Percentiles rank a stretch among this genome's conserved stretches.
phyloP scores from a whole-genome alignment of 35 echinoderm and acorn worm genomes.

The Diadema setosum region DNA sequence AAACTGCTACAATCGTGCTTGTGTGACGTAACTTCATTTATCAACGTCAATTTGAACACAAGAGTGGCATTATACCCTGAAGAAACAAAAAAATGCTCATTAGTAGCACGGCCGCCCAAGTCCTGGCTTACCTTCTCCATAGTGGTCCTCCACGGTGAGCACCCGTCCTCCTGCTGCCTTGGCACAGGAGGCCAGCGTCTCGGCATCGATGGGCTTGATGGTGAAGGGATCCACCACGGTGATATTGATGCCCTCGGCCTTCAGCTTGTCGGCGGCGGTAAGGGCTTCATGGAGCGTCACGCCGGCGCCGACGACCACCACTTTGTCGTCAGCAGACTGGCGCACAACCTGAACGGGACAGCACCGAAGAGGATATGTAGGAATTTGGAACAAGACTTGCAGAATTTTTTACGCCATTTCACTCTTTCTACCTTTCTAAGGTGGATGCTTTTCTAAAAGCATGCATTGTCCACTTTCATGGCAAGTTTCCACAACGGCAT shows the following conservation, averaged over 20 bases:
- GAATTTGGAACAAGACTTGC: too few relatives aligned
- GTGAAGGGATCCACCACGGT: constrained; percentile 93
- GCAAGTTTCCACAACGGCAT: too few relatives aligned
- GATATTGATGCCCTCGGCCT: constrained; percentile 68
- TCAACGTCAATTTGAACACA: neutral
- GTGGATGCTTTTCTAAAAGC: too few relatives aligned
- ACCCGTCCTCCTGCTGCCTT: constrained; percentile 78
- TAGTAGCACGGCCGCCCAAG: neutral
- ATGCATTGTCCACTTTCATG: too few relatives aligned
- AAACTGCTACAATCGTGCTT: too few relatives aligned
- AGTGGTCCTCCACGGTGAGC: constrained; percentile 95
- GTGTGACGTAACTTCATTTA: neutral
- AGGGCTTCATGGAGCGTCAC: constrained; percentile 77
- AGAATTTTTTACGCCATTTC: too few relatives aligned
- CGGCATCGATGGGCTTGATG: constrained; percentile 85
- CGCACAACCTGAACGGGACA: constrained; percentile 74
- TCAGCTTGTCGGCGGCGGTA: constrained; percentile 49
- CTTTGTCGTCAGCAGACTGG: constrained; percentile 48
- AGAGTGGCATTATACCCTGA: neutral
- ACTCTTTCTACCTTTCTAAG: too few relatives aligned
- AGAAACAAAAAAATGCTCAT: neutral
- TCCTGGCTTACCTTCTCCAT: constrained; percentile 79
- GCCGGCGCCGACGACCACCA: constrained; percentile 77
- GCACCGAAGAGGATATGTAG: too few relatives aligned
- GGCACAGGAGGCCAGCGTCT: constrained; percentile 53